These are phyloP conservation scores for Papilio polytes DNA, from an alignment of 1,140 invertebrate species.

Conservation along the genomic window DNA sequence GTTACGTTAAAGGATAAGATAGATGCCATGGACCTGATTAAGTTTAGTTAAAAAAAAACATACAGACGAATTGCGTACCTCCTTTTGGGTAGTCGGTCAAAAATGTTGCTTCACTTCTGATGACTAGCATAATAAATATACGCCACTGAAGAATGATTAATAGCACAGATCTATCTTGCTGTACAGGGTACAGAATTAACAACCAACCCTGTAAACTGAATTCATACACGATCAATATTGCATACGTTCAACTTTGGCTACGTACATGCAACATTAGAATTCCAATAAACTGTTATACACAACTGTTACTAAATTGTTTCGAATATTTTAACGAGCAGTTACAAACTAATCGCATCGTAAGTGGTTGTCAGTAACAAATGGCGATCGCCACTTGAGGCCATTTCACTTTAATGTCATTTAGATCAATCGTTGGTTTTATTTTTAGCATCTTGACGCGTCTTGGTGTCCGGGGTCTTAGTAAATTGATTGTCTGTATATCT, in stretches of 20 bases:
- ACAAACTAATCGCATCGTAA: background rate
- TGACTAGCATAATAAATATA: background rate
- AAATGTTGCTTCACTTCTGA: too few species aligned
- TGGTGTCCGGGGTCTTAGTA: background rate
- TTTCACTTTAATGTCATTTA: conserved; percentile 14
- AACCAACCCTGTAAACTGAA: background rate
- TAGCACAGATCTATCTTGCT: background rate
- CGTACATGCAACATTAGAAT: background rate
- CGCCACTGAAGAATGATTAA: background rate
- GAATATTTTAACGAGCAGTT: conserved; percentile 18
- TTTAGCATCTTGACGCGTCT: background rate
- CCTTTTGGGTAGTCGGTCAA: too few species aligned
- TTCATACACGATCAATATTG: background rate
- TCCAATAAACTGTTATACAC: background rate
- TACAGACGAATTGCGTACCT: too few species aligned
- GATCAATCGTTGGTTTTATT: conserved; percentile 24
- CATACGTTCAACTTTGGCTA: background rate
- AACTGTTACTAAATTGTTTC: background rate
- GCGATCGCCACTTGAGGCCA: background rate
- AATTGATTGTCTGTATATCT: background rate
- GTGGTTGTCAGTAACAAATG: background rate
- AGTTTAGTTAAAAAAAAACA: too few species aligned
- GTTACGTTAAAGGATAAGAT: background rate
- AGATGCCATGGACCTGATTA: too few species aligned
- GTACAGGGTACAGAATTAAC: background rate